Evolutionary conservation across 2,113 vertebrate species (phyloP).

Genomic region (Emydura subglobosa): DNA sequence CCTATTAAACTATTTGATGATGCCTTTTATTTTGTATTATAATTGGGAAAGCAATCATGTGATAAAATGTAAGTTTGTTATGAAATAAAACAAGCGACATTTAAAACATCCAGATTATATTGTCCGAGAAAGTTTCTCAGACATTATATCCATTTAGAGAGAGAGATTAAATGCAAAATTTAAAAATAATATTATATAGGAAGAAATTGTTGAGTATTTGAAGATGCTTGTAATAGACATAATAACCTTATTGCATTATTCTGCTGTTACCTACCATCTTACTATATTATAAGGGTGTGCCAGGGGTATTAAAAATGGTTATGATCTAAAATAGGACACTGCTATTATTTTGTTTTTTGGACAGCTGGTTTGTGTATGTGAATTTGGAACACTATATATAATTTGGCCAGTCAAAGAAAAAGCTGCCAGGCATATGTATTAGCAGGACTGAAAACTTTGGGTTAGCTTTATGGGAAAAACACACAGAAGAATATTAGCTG

Average conservation of each 20-base stretch:
- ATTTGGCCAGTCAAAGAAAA: background rate
- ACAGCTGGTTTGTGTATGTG: background rate
- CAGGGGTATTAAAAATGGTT: background rate
- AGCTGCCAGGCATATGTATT: background rate
- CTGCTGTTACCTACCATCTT: background rate
- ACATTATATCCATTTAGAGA: constrained; percentile 38
- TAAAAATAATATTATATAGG: no score
- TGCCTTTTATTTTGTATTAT: constrained; percentile 81
- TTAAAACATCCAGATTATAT: constrained; percentile 73
- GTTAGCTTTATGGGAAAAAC: constrained; percentile 37
- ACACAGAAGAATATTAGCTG: background rate
- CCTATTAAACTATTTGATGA: constrained; percentile 82
- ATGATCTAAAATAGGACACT: background rate
- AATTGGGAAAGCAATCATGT: constrained; percentile 81
- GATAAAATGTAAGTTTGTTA: constrained; percentile 77
- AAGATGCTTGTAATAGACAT: background rate
- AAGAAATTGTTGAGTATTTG: background rate
- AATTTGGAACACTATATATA: background rate
- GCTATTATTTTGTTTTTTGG: background rate
- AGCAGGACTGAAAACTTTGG: constrained; percentile 19
- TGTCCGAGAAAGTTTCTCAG: constrained; percentile 58
- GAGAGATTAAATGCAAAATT: background rate
- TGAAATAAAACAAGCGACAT: constrained; percentile 69
- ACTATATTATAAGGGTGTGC: background rate
- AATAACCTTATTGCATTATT: fast-evolving